Conservation (phyloP, 2,888 invertebrate genomes). For the Hirtodrosophila cameraria region DNA sequence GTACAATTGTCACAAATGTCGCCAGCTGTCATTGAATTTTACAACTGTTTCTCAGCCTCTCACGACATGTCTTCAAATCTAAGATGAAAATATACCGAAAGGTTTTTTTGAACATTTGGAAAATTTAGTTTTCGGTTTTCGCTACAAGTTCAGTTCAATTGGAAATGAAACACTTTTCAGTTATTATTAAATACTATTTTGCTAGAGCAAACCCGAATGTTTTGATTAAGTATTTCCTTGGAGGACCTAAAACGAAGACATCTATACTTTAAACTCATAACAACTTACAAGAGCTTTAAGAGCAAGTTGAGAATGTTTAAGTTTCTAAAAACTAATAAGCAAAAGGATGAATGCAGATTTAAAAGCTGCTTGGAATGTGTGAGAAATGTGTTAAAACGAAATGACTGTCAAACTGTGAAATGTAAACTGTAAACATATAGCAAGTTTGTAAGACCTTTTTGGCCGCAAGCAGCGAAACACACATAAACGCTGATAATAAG, state of each 20-base stretch:
- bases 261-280: no score
- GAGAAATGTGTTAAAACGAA: constrained; percentile 7
- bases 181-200: no score
- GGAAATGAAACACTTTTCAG: no score
- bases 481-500: constrained; percentile 70
- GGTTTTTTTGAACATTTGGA: background rate
- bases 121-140: background rate
- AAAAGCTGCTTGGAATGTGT: background rate
- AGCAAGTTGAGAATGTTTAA: no score
- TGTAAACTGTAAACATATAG: constrained; percentile 28
- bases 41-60: constrained; percentile 31
- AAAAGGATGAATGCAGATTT: no score
- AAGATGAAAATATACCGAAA: constrained; percentile 27
- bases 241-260: no score
- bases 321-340: no score
- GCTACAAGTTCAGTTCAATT: no score
- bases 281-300: no score
- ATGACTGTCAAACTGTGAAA: constrained; percentile 18
- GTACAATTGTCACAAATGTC: constrained; percentile 55
- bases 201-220: no score
- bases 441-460: constrained; percentile 31
- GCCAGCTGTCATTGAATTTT: constrained; percentile 24
- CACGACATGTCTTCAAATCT: constrained; percentile 45
- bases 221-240: no score
- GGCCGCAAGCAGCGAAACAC: constrained; percentile 57